Evolutionary conservation across 1,140 invertebrate genomes (phyloP), one percentile per base, ranked within the genome.

Genomic region (Drosophila asahinai): DNA sequence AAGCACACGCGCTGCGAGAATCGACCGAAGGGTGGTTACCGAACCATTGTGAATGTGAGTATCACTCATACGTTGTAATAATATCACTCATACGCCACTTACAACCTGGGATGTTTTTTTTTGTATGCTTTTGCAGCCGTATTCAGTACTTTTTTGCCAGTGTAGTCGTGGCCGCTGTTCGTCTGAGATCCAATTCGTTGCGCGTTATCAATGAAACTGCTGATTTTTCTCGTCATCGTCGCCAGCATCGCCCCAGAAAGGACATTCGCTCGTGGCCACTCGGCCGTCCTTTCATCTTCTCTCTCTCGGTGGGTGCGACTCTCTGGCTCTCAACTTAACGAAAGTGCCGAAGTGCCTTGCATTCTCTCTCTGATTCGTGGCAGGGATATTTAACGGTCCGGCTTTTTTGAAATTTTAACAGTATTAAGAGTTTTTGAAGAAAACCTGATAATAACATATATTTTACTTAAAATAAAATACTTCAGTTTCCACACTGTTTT

Each of bases 151-250:
- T 63, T 33, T 57, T 40, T 25, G 25, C 25, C 61, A 77, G 52
- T 68, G 57, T 45, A 48, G 63, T 58, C 71, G 63, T 79, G 70
- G 43, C 60, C 71, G 48, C 19, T 27, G 45, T 72, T 38, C 80
- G 72, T 47, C 66, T 78, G 83, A 83, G 83, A 83, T 77, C 83
- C 83, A 87, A 72, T 87, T 89, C 84, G 83, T 70, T 89, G 77
- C 83, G 68, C 83, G 83, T 87, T 87, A 87, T 87, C 84, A 87
- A 87, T 87, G 83, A 77, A 87, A 86, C 83, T 86, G 83, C 83
- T 86, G 76, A 86, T 87, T 87, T 87, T 87, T 87, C 83, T 87
- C 83, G 84, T 77, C 84, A 77, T 87, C 84, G 73, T 89, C 61
- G 77, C 84, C 76, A 87, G 83, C 83, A 87, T 87, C 83, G 84